Percentiles rank a stretch among this genome's conserved stretches.
These are phyloP conservation scores for Allochrocebus solatus DNA, from an alignment of 2,797 vertebrate genomes.

Conservation along the genomic window DNA sequence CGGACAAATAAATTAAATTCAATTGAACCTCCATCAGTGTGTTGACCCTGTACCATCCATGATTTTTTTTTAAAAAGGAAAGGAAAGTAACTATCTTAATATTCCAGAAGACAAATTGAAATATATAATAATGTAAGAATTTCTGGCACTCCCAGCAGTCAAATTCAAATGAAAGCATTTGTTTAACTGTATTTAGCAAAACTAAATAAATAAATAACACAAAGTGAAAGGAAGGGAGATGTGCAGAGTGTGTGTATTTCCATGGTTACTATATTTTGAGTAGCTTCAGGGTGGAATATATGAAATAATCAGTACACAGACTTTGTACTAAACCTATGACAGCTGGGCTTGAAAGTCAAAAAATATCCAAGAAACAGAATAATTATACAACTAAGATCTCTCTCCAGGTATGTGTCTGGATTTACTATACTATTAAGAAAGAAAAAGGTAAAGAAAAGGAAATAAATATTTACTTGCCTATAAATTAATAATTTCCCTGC, in stretches of 20 bases:
- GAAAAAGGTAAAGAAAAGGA: background rate
- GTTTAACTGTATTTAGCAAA: conserved; percentile 71
- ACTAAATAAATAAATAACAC: conserved; percentile 10
- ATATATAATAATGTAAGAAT: conserved; percentile 49
- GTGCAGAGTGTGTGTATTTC: conserved; percentile 55
- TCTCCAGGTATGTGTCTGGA: background rate
- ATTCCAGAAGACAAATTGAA: conserved; percentile 72
- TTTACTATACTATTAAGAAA: conserved; percentile 2
- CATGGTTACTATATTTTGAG: conserved; percentile 72
- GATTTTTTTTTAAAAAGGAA: background rate
- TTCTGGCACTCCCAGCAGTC: conserved; percentile 64
- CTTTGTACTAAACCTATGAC: conserved; percentile 65
- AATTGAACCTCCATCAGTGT: background rate
- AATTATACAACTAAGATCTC: conserved; percentile 24
- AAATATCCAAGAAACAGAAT: conserved; percentile 73
- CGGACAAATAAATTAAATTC: background rate
- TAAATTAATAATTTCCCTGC: background rate
- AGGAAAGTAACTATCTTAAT: background rate
- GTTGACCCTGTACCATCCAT: background rate
- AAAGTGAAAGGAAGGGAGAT: background rate
- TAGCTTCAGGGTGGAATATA: conserved; percentile 75
- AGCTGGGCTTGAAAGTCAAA: conserved; percentile 74
- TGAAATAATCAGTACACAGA: conserved; percentile 81
- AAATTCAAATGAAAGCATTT: conserved; percentile 73
- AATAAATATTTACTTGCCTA: conserved; percentile 34